Percentiles rank a stretch among this genome's conserved stretches.
Evolutionary conservation across 2,888 invertebrate species (phyloP).

Genomic region (Nebria salina): DNA sequence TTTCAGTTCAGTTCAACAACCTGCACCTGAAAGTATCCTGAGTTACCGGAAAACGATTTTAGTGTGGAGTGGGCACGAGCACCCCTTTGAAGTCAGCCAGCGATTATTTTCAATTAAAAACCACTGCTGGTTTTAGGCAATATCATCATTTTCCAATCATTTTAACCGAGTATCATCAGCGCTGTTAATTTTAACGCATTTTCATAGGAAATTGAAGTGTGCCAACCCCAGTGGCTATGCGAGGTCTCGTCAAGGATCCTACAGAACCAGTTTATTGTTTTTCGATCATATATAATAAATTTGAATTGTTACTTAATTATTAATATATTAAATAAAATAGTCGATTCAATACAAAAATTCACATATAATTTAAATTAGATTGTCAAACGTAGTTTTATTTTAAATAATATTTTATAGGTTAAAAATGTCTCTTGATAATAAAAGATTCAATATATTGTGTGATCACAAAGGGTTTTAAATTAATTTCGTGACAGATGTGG

Average conservation of each 20-base stretch:
- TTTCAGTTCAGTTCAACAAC: constrained; percentile 1
- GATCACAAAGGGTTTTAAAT: no score
- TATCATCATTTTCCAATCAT: background rate
- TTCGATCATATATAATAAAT: background rate
- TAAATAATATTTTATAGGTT: no score
- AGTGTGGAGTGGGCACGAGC: background rate
- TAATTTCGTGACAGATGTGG: background rate
- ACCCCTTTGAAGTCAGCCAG: background rate
- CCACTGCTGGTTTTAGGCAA: background rate
- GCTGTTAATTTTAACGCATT: background rate
- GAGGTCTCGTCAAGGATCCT: no score
- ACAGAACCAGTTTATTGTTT: background rate
- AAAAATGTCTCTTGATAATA: no score
- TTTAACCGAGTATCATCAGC: background rate
- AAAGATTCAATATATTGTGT: no score
- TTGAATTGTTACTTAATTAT: background rate
- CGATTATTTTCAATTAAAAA: constrained; percentile 1
- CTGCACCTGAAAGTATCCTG: background rate
- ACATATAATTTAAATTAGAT: background rate
- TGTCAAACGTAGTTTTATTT: no score
- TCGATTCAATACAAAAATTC: background rate
- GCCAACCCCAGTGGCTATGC: no score
- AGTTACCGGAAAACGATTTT: background rate
- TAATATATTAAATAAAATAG: no score
- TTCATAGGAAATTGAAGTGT: no score